These are phyloP conservation scores for Leucophenga montana DNA, from an alignment of 2,888 invertebrate species.

Conservation along the genomic window DNA sequence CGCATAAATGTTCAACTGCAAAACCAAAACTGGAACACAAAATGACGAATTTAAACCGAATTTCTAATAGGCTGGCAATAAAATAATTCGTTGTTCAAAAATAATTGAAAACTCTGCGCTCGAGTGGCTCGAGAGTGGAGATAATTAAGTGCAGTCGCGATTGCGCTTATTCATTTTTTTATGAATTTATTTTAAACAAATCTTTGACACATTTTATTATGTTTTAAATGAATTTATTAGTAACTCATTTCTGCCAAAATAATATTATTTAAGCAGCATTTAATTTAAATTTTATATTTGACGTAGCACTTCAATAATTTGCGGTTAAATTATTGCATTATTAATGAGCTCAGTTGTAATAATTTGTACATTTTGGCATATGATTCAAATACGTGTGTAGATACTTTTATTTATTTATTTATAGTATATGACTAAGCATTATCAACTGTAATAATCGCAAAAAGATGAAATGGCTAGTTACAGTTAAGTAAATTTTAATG, in stretches of 20 bases:
- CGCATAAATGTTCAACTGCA: constrained; percentile 30
- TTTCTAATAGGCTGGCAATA: constrained; percentile 18
- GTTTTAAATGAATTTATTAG: too few species aligned
- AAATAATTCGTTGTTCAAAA: constrained; percentile 13
- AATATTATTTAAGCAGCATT: background rate
- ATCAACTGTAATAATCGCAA: constrained; percentile 43
- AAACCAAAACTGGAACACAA: background rate
- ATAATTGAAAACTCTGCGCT: background rate
- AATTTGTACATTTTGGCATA: too few species aligned
- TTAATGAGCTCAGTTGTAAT: background rate
- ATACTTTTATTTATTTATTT: too few species aligned
- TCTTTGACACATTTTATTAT: too few species aligned
- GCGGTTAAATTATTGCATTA: constrained; percentile 5
- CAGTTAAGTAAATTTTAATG: constrained; percentile 61
- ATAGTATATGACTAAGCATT: constrained; percentile 13
- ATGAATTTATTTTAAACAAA: too few species aligned
- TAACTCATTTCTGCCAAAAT: too few species aligned
- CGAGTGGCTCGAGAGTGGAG: background rate
- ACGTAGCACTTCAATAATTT: background rate
- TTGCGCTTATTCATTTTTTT: too few species aligned
- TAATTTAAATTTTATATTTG: background rate
- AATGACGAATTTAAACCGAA: background rate
- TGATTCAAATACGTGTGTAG: background rate
- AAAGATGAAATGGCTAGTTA: constrained; percentile 43
- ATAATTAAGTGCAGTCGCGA: background rate